phyloP scores from a whole-genome alignment of 2,113 vertebrate species.

The Arizona elegans region DNA sequence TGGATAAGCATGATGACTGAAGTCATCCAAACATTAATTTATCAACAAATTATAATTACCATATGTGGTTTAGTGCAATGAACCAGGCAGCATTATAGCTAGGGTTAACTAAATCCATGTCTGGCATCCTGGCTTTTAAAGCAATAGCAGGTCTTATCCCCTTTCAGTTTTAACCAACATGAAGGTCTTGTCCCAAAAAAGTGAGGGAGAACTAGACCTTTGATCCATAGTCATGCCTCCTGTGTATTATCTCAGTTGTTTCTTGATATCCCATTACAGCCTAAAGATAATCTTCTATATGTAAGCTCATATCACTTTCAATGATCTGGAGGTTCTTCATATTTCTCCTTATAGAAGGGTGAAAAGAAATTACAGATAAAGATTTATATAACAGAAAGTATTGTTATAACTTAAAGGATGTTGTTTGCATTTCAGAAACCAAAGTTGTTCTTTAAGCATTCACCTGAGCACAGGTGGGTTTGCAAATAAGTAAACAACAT shows the following conservation, averaged over 20 bases:
- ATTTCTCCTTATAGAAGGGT: not conserved
- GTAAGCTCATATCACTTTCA: not conserved
- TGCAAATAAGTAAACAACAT: not conserved
- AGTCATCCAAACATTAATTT: not conserved
- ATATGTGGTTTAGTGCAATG: not conserved
- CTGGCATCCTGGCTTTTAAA: not conserved
- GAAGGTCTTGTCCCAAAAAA: not conserved
- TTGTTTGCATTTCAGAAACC: not conserved
- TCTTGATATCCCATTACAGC: not conserved
- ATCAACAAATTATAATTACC: not conserved
- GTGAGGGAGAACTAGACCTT: not conserved
- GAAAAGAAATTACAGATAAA: not conserved
- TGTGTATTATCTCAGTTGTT: not conserved
- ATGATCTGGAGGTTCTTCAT: not conserved
- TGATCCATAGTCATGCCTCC: not conserved
- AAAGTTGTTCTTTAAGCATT: not conserved
- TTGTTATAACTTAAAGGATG: not conserved
- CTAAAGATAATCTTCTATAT: not conserved
- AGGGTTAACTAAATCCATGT: not conserved
- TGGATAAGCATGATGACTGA: not conserved
- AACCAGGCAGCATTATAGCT: not conserved
- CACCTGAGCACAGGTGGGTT: not conserved
- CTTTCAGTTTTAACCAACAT: not conserved
- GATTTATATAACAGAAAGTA: not conserved
- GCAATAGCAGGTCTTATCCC: not conserved